Evolutionary conservation across 2,888 invertebrate genomes (phyloP).

Genomic region (Julus scanicus): DNA sequence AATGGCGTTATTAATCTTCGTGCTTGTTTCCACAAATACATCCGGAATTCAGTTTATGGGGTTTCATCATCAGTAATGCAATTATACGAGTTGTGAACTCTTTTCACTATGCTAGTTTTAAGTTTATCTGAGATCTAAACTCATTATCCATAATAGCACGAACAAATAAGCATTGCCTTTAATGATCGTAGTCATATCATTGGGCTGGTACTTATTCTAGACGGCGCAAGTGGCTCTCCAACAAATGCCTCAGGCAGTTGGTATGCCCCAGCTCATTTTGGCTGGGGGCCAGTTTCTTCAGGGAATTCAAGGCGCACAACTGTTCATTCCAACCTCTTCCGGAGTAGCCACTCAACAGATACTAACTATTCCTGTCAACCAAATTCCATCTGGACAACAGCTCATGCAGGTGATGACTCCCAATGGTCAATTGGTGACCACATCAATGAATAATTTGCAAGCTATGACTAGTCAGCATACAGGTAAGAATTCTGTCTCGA

Average conservation of each 20-base stretch:
- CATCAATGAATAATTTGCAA: constrained; percentile 77
- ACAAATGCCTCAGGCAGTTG: constrained; percentile 71
- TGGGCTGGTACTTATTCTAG: background rate
- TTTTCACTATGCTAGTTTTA: no score
- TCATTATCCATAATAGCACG: no score
- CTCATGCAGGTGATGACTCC: constrained; percentile 77
- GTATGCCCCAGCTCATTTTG: constrained; percentile 90
- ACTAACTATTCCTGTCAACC: constrained; percentile 87
- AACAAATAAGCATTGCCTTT: no score
- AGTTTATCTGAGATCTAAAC: no score
- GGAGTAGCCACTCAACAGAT: constrained; percentile 96
- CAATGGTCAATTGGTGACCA: constrained; percentile 87
- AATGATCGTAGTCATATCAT: background rate
- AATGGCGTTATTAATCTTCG: no score
- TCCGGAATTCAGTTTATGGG: no score
- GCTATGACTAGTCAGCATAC: background rate
- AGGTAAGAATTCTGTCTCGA: background rate
- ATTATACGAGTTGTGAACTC: no score
- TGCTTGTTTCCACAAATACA: no score
- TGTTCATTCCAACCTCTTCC: constrained; percentile 95
- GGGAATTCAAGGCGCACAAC: constrained; percentile 92
- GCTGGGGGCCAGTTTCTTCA: constrained; percentile 92
- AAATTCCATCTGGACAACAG: constrained; percentile 66
- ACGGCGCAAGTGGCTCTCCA: constrained; percentile 37
- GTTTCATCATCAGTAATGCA: no score